Evolutionary conservation across 2,888 invertebrate genomes (phyloP).

Genomic region (Cheiracanthium punctorium): DNA sequence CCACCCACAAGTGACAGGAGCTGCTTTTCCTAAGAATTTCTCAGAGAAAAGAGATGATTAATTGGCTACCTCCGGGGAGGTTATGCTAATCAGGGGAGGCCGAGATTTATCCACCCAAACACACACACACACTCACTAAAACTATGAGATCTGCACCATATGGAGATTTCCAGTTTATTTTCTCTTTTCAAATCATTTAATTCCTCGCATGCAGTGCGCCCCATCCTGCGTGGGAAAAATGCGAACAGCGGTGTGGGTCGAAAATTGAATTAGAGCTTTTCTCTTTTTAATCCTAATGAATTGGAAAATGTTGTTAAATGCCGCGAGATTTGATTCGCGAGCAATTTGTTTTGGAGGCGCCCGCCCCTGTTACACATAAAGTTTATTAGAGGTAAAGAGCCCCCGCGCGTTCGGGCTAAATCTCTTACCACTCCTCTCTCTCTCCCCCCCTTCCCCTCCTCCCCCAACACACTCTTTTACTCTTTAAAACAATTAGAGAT

Average conservation of each 20-base stretch:
- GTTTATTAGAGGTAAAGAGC: constrained; percentile 28
- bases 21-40: constrained; percentile 25
- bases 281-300: constrained; percentile 69
- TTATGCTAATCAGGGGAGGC: constrained; percentile 64
- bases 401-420: no score
- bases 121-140: no score
- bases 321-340: constrained; percentile 34
- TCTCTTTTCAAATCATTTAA: constrained; percentile 58
- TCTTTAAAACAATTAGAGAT: constrained; percentile 63
- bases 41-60: constrained; percentile 54
- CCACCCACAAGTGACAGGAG: constrained; percentile 35
- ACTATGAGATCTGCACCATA: constrained; percentile 57
- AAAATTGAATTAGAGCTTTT: constrained; percentile 56
- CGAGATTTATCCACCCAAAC: constrained; percentile 24
- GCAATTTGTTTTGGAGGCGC: constrained; percentile 39
- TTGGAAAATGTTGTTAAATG: constrained; percentile 63
- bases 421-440: no score
- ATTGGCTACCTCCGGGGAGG: constrained; percentile 39
- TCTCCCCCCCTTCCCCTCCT: not conserved
- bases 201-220: constrained; percentile 24
- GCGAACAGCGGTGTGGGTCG: constrained; percentile 11
- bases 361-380: constrained; percentile 17
- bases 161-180: constrained; percentile 58
- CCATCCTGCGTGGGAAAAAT: constrained; percentile 42
- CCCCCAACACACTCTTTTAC: not conserved